phyloP scores from a whole-genome alignment of 2,888 invertebrate genomes.

The Torymus tubicola region DNA sequence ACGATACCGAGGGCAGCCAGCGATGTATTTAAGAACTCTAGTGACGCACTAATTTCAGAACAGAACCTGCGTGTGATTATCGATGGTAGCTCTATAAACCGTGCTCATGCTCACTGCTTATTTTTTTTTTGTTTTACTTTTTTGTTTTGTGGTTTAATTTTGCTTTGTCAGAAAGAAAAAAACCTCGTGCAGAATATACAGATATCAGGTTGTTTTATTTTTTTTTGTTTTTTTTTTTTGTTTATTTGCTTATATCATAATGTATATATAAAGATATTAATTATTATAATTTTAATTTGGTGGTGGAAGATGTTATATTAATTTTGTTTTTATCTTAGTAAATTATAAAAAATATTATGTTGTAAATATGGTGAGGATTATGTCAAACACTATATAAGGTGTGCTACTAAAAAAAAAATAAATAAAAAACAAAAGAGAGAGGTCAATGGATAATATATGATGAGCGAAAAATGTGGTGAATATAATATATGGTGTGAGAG shows the following conservation, averaged over 20 bases:
- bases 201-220: slow-evolving; percentile 25
- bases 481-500: slow-evolving; percentile 39
- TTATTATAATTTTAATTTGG: slow-evolving; percentile 12
- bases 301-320: slow-evolving; percentile 45
- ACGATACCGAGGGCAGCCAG: slow-evolving; percentile 76
- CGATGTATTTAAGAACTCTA: slow-evolving; percentile 75
- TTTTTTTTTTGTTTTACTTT: slow-evolving; percentile 51
- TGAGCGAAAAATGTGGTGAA: slow-evolving; percentile 38
- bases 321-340: slow-evolving; percentile 25
- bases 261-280: too few species aligned
- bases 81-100: slow-evolving; percentile 65
- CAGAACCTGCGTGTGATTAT: slow-evolving; percentile 73
- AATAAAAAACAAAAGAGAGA: neutral
- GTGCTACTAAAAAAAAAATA: slow-evolving; percentile 56
- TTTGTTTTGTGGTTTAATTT: slow-evolving; percentile 21
- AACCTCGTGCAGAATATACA: slow-evolving; percentile 62
- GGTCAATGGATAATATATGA: slow-evolving; percentile 33
- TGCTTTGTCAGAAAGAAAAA: slow-evolving; percentile 9
- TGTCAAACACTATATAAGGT: slow-evolving; percentile 48
- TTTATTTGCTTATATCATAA: too few species aligned
- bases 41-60: slow-evolving; percentile 75
- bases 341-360: slow-evolving; percentile 34
- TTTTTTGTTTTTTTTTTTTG: slow-evolving; percentile 11
- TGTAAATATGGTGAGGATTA: slow-evolving; percentile 42
- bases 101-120: slow-evolving; percentile 67